These are phyloP conservation scores for Tipula helvola DNA, from an alignment of 2,888 invertebrate species.

Conservation along the genomic window DNA sequence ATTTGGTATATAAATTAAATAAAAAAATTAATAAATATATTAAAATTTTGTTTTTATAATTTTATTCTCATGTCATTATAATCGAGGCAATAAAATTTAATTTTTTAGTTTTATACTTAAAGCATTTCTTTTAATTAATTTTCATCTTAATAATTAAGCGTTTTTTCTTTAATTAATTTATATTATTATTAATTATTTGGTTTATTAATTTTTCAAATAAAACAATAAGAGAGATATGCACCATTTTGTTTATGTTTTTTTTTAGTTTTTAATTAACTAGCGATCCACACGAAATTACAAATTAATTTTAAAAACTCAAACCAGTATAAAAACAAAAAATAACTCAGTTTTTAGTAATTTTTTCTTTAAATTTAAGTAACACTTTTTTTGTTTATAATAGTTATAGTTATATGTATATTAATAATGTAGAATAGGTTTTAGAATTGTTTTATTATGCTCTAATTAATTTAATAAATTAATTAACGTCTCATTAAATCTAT, in stretches of 20 bases:
- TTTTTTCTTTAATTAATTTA: background rate
- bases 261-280: background rate
- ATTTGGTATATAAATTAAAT: background rate
- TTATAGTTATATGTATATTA: background rate
- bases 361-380: background rate
- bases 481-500: background rate
- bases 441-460: background rate
- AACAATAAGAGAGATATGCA: conserved; percentile 5
- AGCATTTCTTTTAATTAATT: background rate
- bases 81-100: background rate
- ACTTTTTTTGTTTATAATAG: background rate
- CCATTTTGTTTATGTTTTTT: background rate
- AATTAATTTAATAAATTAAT: background rate
- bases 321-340: background rate
- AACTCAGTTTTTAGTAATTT: background rate
- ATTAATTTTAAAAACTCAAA: background rate
- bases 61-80: background rate
- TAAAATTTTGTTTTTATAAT: background rate
- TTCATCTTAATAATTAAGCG: background rate
- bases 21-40: background rate
- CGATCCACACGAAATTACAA: background rate
- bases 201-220: background rate
- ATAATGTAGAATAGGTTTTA: background rate
- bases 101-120: background rate
- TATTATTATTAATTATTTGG: background rate